Evolutionary conservation across 2,113 vertebrate genomes (phyloP), one percentile per base, ranked within the genome.

Genomic region (Oophaga pumilio): DNA sequence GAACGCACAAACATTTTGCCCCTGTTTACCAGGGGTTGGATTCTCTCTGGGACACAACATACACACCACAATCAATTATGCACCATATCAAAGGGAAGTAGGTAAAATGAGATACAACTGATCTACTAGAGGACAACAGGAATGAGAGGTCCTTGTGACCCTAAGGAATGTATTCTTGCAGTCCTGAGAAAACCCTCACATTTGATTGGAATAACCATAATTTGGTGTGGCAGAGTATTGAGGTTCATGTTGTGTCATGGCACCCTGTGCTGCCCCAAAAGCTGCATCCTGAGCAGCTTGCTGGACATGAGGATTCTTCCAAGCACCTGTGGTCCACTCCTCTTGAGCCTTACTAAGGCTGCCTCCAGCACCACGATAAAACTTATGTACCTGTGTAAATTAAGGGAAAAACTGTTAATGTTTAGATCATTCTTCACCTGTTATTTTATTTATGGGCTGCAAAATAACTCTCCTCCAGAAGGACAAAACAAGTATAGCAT

Each of bases 281-380:
- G 98, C 98, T 0, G 97, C 98, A 9, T 94, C 97, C 94, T 99
- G 98, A 0, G 97, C 97, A 0, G 97, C 98, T 91, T 98, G 94
- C 90, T 99, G 98, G 14, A 99, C 97, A 0, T 99, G 98, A 0
- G 98, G 97, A 88, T 98, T 99, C 93, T 99, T 99, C 98, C 98
- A 99, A 0, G 98, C 98, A 0, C 98, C 98, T 0, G 96, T 96
- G 89, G 97, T 94, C 98, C 98, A 99, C 92, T 99, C 98, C 89
- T 99, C 97, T 90, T 99, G 98, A 2, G 98, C 98, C 91, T 99
- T 99, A 92, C 97, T 97, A 95, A 99, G 93, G 89, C 97, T 99
- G 2, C 98, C 98, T 0, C 98, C 98, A 0, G 96, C 97, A 68
- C 98, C 98, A 62, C 98, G 96, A 92, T 99, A 99, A 87, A 99